Percentiles rank a stretch among this genome's conserved stretches.
Conservation (phyloP, 2,797 vertebrate genomes). For the Acanthurus leucopareius region DNA sequence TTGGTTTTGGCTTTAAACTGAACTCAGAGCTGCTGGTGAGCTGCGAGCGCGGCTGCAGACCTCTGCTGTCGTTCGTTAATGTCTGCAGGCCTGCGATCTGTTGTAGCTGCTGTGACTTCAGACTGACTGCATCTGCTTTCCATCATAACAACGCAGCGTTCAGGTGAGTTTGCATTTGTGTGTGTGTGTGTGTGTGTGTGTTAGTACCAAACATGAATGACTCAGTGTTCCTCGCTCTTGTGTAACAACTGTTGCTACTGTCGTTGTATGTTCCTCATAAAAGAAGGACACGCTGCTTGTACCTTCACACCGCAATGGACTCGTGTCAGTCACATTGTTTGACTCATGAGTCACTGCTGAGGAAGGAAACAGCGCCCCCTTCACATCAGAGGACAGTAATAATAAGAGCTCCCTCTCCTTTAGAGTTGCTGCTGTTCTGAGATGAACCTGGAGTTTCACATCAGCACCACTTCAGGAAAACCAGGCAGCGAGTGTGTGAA, state of each 20-base stretch:
- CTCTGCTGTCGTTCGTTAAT: too few relatives aligned
- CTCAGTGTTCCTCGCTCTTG: neutral
- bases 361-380: slow-evolving; percentile 1
- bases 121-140: neutral
- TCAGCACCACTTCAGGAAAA: slow-evolving; percentile 23
- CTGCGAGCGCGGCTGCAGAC: too few relatives aligned
- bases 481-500: slow-evolving; percentile 43
- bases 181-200: neutral
- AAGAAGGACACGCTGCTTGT: too few relatives aligned
- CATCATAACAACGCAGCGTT: neutral
- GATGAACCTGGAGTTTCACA: slow-evolving; percentile 13
- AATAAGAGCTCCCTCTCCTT: slow-evolving; percentile 1
- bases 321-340: slow-evolving; percentile 35
- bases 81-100: neutral
- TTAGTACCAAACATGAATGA: neutral
- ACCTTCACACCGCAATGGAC: neutral
- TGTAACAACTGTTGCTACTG: too few relatives aligned
- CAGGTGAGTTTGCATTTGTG: neutral
- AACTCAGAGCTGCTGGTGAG: too few relatives aligned
- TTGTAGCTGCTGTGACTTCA: neutral
- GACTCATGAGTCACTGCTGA: slow-evolving; percentile 7
- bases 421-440: slow-evolving; percentile 43
- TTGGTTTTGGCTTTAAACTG: neutral
- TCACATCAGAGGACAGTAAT: neutral
- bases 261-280: neutral